Conservation (phyloP, 2,797 vertebrate genomes). For the Cottoperca gobio region DNA sequence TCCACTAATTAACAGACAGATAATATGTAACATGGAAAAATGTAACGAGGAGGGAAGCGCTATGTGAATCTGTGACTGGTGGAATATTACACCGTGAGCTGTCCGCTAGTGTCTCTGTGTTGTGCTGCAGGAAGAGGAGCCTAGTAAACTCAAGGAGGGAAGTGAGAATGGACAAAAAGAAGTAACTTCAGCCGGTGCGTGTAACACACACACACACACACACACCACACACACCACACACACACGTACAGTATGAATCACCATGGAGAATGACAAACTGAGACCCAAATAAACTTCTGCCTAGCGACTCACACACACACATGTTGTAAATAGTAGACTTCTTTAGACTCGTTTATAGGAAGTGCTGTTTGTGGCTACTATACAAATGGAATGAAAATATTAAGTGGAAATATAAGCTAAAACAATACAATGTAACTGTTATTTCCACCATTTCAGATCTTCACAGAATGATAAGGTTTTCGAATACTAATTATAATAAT, state of each 20-base stretch:
- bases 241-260: constrained; percentile 25
- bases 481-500: background rate
- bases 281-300: constrained; percentile 23
- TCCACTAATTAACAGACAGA: constrained; percentile 60
- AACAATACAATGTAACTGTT: background rate
- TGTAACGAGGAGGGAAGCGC: background rate
- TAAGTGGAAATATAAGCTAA: too few species aligned
- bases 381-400: background rate
- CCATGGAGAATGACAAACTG: constrained; percentile 16
- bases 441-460: background rate
- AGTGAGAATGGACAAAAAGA: constrained; percentile 83
- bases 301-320: constrained; percentile 19
- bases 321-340: background rate
- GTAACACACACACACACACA: constrained; percentile 23
- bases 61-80: constrained; percentile 25
- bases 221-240: constrained; percentile 5
- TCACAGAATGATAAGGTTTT: background rate
- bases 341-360: background rate
- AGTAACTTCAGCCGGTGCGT: constrained; percentile 84
- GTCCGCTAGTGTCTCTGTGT: constrained; percentile 14
- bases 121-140: constrained; percentile 78
- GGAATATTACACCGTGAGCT: constrained; percentile 32
- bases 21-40: constrained; percentile 59
- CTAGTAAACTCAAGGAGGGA: constrained; percentile 74
- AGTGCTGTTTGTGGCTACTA: background rate